Conservation (phyloP, 2,888 invertebrate genomes). For the Deroplatys truncata region DNA sequence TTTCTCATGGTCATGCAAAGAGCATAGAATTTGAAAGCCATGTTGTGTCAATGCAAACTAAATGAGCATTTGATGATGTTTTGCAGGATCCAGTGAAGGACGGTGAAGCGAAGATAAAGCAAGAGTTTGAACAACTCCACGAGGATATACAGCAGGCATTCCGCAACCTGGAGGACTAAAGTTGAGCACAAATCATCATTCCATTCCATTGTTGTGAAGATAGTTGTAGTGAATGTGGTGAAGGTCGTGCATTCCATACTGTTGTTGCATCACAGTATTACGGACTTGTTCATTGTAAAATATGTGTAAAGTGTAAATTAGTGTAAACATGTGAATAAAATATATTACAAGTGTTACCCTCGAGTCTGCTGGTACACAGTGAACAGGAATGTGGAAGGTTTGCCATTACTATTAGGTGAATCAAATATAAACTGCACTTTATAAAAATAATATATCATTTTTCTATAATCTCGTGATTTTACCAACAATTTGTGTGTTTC, state of each 20-base stretch:
- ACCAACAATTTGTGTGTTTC: too few species aligned
- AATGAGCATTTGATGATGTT: background rate
- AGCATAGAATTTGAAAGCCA: too few species aligned
- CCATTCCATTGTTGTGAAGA: background rate
- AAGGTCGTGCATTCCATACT: background rate
- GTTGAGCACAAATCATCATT: background rate
- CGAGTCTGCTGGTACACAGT: too few species aligned
- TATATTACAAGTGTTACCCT: background rate
- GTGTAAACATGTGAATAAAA: background rate
- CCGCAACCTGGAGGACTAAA: slow-evolving; percentile 96
- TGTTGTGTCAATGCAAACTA: background rate
- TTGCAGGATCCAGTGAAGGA: slow-evolving; percentile 93
- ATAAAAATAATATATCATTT: too few species aligned
- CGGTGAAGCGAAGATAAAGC: slow-evolving; percentile 94
- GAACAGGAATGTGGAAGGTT: too few species aligned
- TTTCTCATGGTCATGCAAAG: too few species aligned
- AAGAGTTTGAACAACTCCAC: slow-evolving; percentile 92
- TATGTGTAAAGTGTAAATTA: background rate
- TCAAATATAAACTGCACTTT: too few species aligned
- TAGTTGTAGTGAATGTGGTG: background rate
- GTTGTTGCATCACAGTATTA: background rate
- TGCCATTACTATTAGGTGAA: too few species aligned
- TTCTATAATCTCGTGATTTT: too few species aligned
- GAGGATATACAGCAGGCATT: slow-evolving; percentile 97
- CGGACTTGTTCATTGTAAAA: background rate